Evolutionary conservation across 2,113 vertebrate species (phyloP).

Genomic region (Formicarius rufipectus): DNA sequence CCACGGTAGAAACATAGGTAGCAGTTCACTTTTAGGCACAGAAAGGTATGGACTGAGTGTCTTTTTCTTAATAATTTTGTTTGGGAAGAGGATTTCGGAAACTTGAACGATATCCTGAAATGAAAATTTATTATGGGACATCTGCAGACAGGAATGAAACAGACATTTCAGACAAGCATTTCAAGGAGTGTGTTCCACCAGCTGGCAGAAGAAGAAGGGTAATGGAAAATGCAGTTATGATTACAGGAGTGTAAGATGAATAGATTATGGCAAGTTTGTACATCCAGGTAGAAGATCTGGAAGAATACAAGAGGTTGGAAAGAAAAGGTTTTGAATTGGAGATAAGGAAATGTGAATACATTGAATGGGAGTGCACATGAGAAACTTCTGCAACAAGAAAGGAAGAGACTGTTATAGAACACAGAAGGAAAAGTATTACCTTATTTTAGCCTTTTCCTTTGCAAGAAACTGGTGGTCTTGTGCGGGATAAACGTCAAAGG

Average conservation of each 20-base stretch:
- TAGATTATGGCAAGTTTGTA: neutral
- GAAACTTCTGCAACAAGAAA: neutral
- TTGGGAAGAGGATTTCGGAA: neutral
- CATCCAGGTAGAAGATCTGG: neutral
- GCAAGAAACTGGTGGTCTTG: neutral
- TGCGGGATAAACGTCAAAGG: neutral
- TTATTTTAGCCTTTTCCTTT: neutral
- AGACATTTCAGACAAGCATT: neutral
- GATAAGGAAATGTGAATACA: neutral
- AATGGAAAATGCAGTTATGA: neutral
- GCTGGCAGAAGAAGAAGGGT: neutral
- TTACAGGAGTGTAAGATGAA: neutral
- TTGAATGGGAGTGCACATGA: neutral
- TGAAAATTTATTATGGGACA: neutral
- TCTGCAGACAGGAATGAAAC: neutral
- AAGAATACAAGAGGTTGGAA: neutral
- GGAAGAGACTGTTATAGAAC: neutral
- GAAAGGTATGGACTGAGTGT: neutral
- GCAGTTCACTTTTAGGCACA: neutral
- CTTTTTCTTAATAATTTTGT: neutral
- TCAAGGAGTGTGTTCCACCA: neutral
- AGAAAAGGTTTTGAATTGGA: neutral
- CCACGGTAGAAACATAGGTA: neutral
- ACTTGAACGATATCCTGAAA: neutral
- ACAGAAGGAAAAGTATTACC: neutral